phyloP scores from a whole-genome alignment of 1,140 invertebrate species.

The Physella acuta region DNA sequence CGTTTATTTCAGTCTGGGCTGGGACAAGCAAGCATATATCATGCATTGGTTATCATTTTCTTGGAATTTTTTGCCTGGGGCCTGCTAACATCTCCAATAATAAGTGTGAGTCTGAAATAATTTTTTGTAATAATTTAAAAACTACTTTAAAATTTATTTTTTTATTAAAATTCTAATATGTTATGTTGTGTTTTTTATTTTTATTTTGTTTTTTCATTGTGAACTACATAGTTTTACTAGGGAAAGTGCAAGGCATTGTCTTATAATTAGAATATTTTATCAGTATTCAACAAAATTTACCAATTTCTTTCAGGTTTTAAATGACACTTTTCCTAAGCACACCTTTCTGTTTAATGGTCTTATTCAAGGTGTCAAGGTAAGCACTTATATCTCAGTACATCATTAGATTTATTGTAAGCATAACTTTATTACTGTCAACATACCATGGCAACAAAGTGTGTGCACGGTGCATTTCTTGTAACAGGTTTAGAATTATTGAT shows the following conservation, averaged over 20 bases:
- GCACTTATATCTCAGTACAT: too few species aligned
- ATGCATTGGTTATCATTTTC: slow-evolving; percentile 98
- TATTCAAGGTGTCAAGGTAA: slow-evolving; percentile 92
- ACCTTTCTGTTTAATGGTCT: slow-evolving; percentile 99
- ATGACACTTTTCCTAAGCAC: slow-evolving; percentile 96
- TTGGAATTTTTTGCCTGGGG: slow-evolving; percentile 99
- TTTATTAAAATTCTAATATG: neutral
- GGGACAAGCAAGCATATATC: slow-evolving; percentile 85
- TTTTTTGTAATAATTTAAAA: too few species aligned
- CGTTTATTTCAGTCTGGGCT: slow-evolving; percentile 44
- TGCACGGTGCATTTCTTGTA: too few species aligned
- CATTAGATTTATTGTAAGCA: too few species aligned
- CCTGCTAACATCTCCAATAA: slow-evolving; percentile 95
- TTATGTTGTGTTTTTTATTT: too few species aligned
- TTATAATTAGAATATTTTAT: too few species aligned
- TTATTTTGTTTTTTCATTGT: too few species aligned
- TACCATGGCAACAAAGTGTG: too few species aligned
- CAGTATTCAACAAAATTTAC: neutral
- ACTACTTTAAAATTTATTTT: neutral
- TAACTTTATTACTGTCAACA: too few species aligned
- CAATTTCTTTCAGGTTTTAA: slow-evolving; percentile 70
- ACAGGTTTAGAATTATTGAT: too few species aligned
- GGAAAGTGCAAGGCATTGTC: too few species aligned
- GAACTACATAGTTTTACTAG: too few species aligned
- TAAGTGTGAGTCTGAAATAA: slow-evolving; percentile 76